Percentiles rank a stretch among this genome's conserved stretches.
phyloP scores from a whole-genome alignment of 35 echinoderm and acorn worm species.

The Ptychodera flava region DNA sequence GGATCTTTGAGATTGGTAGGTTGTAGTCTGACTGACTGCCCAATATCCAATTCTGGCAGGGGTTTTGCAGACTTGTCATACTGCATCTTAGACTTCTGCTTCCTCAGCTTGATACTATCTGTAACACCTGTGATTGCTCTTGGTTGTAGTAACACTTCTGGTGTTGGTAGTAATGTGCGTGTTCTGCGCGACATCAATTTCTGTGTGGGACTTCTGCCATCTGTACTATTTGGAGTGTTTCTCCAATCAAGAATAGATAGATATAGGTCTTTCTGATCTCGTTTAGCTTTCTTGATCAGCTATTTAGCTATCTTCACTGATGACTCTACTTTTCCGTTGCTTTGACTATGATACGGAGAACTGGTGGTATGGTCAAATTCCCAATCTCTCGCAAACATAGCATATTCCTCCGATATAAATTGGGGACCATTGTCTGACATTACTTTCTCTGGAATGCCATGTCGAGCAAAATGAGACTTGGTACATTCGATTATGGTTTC shows the following conservation, averaged over 20 bases:
- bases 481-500: constrained; percentile 18
- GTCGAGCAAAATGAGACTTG: constrained; percentile 17
- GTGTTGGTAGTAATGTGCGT: constrained; percentile 31
- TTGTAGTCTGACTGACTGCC: constrained; percentile 49
- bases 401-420: constrained; percentile 55
- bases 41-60: constrained; percentile 56
- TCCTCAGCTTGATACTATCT: constrained; percentile 45
- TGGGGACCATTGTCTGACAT: constrained; percentile 53
- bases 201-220: constrained; percentile 1
- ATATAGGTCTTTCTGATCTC: background rate
- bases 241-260: constrained; percentile 6
- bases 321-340: constrained; percentile 40
- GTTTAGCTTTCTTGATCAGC: constrained; percentile 26
- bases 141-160: constrained; percentile 50
- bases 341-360: constrained; percentile 32
- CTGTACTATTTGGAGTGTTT: constrained; percentile 7
- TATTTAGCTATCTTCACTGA: constrained; percentile 44
- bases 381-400: constrained; percentile 27
- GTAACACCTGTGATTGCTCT: constrained; percentile 34
- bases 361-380: constrained; percentile 22
- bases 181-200: constrained; percentile 66
- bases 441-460: constrained; percentile 41
- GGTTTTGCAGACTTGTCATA: constrained; percentile 61
- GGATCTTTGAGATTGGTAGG: constrained; percentile 17
- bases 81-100: constrained; percentile 53